Evolutionary conservation across 2,113 vertebrate species (phyloP), one percentile per base, ranked within the genome.

Genomic region (Misgurnus mizolepis): DNA sequence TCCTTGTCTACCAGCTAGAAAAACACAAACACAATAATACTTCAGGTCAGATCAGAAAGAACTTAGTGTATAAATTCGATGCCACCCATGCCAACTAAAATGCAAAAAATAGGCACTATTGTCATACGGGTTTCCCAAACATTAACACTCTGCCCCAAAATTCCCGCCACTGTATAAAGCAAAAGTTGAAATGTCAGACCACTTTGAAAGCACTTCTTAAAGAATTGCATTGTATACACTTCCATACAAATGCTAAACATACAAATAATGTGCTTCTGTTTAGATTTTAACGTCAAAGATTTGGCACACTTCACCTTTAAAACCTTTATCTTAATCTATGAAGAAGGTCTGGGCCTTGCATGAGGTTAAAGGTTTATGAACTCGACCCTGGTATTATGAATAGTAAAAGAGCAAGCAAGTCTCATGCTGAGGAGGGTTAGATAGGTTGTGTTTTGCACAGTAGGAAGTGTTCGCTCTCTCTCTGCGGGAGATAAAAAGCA

Each of bases 1-100:
- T 91, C 87, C 27, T 95, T 95, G 0, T 89, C 60, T 0, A 82
- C 85, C 82, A 98, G 55, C 98, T 99, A 34, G 15, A 17, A 27
- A 50, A n/a, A 43, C 61, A 74, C 56, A 40, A 7, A 64, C 27
- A 22, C 22, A 22, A 22, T 22, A 22, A 22, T 22, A 22, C 22
- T 22, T 22, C 22, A 22, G 22, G 22, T 22, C 34, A 14, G 49
- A 34, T 14, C 22, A 55, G 6, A 18, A 5, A 22, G 27, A 34
- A 34, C 1, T 34, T 2, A 34, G 27, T 34, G 1, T 34, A 34
- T 34, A 34, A 34, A 34, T 34, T 34, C 27, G 1, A 3, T 34
- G 27, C 27, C 27, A 34, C 27, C 27, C 27, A 34, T 34, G 27
- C 27, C 27, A 34, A 34, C 27, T 34, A 3, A 34, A 34, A 34